Percentiles rank a stretch among this genome's conserved stretches.
Conservation (phyloP, 2,888 invertebrate species). For the Emmelina monodactyla region DNA sequence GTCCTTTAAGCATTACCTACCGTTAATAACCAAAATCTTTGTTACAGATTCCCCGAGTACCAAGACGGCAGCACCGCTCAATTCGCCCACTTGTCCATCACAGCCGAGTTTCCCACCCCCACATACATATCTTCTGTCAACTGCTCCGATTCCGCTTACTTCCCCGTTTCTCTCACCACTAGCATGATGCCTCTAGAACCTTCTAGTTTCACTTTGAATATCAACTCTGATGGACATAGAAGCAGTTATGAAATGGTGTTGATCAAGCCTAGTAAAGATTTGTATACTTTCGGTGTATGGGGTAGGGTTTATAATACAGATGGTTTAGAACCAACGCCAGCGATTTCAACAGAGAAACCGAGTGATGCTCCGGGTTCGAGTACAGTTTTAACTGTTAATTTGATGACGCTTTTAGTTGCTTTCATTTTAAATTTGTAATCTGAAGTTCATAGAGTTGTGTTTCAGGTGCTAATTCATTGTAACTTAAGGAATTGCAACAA, state of each 20-base stretch:
- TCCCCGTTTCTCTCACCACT: constrained; percentile 54
- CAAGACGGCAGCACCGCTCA: constrained; percentile 33
- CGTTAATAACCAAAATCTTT: too few species aligned
- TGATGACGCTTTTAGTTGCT: too few species aligned
- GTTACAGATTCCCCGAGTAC: constrained; percentile 53
- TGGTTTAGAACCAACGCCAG: constrained; percentile 27
- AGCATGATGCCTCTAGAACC: constrained; percentile 56
- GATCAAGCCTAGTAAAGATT: constrained; percentile 24
- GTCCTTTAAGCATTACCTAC: too few species aligned
- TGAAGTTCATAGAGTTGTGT: too few species aligned
- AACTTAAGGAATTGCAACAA: too few species aligned
- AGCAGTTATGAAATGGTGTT: constrained; percentile 18
- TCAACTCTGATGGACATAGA: neutral
- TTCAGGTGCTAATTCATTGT: too few species aligned
- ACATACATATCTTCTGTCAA: constrained; percentile 19
- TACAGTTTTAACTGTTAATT: too few species aligned
- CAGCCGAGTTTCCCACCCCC: constrained; percentile 44
- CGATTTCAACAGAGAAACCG: too few species aligned
- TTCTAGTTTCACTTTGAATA: neutral
- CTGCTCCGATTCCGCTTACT: constrained; percentile 39
- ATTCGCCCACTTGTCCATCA: constrained; percentile 52
- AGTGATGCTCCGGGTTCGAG: too few species aligned
- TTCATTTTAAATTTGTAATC: too few species aligned
- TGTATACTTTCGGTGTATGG: constrained; percentile 61
- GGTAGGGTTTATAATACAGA: constrained; percentile 58